These are phyloP conservation scores for Calephelis perditalis DNA, from an alignment of 2,888 invertebrate species.

Conservation along the genomic window DNA sequence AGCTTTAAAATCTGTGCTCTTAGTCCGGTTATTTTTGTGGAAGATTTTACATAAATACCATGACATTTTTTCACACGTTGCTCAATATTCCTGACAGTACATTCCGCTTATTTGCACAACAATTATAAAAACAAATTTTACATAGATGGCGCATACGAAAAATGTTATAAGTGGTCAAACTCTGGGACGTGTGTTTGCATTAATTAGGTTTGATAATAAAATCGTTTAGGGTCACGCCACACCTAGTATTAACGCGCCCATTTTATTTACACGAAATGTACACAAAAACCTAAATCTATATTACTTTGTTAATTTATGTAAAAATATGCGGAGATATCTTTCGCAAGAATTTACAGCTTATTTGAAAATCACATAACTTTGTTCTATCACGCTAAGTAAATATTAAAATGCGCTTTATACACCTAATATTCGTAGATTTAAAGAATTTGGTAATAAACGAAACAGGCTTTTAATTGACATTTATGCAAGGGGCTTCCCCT, in stretches of 20 bases:
- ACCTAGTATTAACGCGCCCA: slow-evolving; percentile 34
- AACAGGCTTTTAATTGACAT: no score
- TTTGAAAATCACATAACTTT: neutral
- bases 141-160: slow-evolving; percentile 48
- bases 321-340: neutral
- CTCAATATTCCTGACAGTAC: slow-evolving; percentile 13
- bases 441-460: no score
- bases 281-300: slow-evolving; percentile 9
- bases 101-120: slow-evolving; percentile 48
- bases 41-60: no score
- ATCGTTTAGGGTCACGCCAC: slow-evolving; percentile 40
- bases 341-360: neutral
- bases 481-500: no score
- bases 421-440: no score
- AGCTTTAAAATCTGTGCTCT: no score
- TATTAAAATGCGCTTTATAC: neutral
- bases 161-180: slow-evolving; percentile 43
- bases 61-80: no score
- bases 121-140: slow-evolving; percentile 54
- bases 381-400: neutral
- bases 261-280: slow-evolving; percentile 4
- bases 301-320: slow-evolving; percentile 1
- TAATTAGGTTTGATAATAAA: slow-evolving; percentile 55
- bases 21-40: no score
- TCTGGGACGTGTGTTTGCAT: slow-evolving; percentile 60